A percentile compares a stretch with the other conserved stretches of the same genome.
phyloP scores from a whole-genome alignment of 1,140 invertebrate species.

The Orussus abietinus region DNA sequence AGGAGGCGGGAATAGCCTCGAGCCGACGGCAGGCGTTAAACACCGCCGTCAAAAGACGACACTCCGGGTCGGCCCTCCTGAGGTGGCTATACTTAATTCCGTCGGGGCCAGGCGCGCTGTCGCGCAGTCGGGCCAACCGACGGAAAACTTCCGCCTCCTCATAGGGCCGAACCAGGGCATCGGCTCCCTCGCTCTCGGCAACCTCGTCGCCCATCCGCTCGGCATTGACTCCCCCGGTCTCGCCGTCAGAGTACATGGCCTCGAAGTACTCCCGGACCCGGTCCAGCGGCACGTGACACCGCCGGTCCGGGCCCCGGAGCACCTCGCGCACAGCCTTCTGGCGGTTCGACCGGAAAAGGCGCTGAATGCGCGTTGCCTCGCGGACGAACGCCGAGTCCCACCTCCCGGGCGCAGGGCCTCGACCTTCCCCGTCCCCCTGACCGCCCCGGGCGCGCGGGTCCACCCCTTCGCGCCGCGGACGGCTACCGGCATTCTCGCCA shows the following conservation, averaged over 20 bases:
- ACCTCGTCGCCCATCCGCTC: background rate
- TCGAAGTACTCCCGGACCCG: background rate
- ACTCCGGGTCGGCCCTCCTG: background rate
- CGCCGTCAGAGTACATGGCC: background rate
- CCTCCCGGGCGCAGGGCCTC: background rate
- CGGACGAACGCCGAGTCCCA: background rate
- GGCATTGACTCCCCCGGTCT: background rate
- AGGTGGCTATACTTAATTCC: background rate
- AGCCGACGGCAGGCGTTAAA: background rate
- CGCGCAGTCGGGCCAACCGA: background rate
- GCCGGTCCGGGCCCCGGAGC: background rate
- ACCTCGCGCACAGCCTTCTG: background rate
- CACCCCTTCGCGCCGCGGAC: no score
- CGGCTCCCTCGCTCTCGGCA: background rate
- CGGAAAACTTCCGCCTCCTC: background rate
- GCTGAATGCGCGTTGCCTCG: background rate
- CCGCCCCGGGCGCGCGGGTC: background rate
- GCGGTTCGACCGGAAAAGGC: background rate
- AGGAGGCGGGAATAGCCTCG: background rate
- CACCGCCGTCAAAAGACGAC: background rate
- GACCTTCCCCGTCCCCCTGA: background rate
- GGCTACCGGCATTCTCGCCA: background rate
- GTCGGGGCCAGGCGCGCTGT: background rate
- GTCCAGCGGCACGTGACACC: background rate
- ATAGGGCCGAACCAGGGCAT: background rate